Evolutionary conservation across 2,113 vertebrate genomes (phyloP), one percentile per base, ranked within the genome.

Genomic region (Oophaga pumilio): DNA sequence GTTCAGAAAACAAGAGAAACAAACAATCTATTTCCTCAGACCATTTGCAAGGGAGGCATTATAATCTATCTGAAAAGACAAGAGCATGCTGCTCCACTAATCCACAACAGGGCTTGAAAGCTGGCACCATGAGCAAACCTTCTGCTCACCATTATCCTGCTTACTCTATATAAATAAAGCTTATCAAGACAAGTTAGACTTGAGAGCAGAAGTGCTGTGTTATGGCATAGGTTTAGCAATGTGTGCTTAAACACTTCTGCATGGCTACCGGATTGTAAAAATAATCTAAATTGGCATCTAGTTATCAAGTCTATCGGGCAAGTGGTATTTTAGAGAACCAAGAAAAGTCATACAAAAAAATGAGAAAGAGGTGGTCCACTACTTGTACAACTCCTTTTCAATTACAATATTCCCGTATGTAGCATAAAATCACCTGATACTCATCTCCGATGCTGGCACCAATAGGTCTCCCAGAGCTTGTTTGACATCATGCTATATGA

Each of bases 1-100:
- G 73, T 87, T 71, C 57, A 5, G 84, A 62, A 85, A 62, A 73
- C 69, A 85, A 85, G 56, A 81, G 76, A 59, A 49, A 60, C 64
- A 87, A 81, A 81, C 52, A 80, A 57, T 71, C 24, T 86, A 28
- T 69, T 57, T 71, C n/a, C 71, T 85, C 59, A 86, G 59, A 78
- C 64, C 43, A 78, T 79, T 80, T 80, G 60, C 5, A 68, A 59
- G 49, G 24, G 43, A 8, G 85, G 8, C 84, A 49, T 50, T 43
- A n/a, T 85, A 76, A 85, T 76, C 73, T 26, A 62, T 85, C 84
- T 76, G 20, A 76, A 57, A 85, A 62, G 71, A 85, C 56, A 76
- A 17, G 4, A 28, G 49, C 20, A 56, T 13, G 24, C 18, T 84
- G 52, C 82, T 84, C 24, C 22, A 12, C 80, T 73, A 84, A 71